Conservation (phyloP, 2,113 vertebrate species). For the Periophthalmodon schlosseri region DNA sequence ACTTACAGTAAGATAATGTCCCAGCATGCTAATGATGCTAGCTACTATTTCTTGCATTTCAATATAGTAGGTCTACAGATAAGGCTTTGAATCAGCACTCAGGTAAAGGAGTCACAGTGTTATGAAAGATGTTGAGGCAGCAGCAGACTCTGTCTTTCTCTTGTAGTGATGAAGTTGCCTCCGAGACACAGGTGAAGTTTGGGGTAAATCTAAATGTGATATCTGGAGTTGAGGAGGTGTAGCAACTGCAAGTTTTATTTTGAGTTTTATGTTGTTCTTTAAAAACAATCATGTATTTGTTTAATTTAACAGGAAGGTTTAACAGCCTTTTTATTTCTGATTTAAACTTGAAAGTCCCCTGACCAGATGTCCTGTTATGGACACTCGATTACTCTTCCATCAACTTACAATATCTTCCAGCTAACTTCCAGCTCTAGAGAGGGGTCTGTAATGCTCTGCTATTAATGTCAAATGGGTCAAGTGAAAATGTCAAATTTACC, state of each 20-base stretch:
- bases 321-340: no score
- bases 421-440: no score
- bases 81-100: background rate
- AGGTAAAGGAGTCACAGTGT: background rate
- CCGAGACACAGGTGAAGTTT: conserved; percentile 16
- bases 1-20: conserved; percentile 6
- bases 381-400: no score
- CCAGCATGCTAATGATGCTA: conserved; percentile 7
- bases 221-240: conserved; percentile 13
- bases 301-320: no score
- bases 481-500: no score
- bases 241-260: background rate
- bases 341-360: no score
- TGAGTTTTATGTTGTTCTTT: background rate
- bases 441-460: no score
- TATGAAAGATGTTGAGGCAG: background rate
- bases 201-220: conserved; percentile 28
- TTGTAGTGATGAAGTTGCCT: conserved; percentile 25
- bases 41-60: conserved; percentile 3
- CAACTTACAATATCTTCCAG: no score
- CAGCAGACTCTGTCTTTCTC: background rate
- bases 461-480: no score
- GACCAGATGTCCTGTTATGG: no score
- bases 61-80: conserved; percentile 4
- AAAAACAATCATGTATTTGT: no score